Conservation (phyloP, 2,888 invertebrate species). For the Megalurothrips usitatus region DNA sequence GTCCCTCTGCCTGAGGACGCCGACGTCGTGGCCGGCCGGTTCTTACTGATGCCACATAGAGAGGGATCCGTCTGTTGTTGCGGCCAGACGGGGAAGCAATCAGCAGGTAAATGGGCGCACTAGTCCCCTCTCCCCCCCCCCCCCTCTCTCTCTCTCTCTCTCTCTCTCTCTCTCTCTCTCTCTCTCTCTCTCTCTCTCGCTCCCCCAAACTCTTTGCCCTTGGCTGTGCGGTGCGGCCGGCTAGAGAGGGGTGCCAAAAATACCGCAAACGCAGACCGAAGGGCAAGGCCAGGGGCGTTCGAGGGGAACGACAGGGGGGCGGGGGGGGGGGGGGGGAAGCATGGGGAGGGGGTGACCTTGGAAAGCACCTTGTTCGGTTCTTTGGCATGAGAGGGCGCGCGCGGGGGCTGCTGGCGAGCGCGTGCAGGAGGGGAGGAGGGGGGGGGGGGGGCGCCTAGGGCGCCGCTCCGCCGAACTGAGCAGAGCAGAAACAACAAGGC, state of each 20-base stretch:
- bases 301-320: too few relatives aligned
- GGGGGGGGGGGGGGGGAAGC: too few relatives aligned
- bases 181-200: too few relatives aligned
- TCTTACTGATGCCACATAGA: too few relatives aligned
- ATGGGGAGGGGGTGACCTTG: neutral
- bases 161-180: neutral
- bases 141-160: neutral
- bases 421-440: too few relatives aligned
- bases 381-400: neutral
- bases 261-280: neutral
- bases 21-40: too few relatives aligned
- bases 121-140: neutral
- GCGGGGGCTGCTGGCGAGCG: neutral
- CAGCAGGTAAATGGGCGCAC: too few relatives aligned
- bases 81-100: too few relatives aligned
- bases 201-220: neutral
- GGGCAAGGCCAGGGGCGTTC: neutral
- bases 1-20: too few relatives aligned
- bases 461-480: too few relatives aligned
- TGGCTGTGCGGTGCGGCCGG: neutral
- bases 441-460: neutral
- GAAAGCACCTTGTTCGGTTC: neutral
- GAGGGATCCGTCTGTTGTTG: too few relatives aligned
- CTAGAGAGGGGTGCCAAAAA: neutral
- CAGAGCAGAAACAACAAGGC: neutral